These are phyloP conservation scores for Panurus biarmicus DNA, from an alignment of 2,113 vertebrate species.

Conservation along the genomic window DNA sequence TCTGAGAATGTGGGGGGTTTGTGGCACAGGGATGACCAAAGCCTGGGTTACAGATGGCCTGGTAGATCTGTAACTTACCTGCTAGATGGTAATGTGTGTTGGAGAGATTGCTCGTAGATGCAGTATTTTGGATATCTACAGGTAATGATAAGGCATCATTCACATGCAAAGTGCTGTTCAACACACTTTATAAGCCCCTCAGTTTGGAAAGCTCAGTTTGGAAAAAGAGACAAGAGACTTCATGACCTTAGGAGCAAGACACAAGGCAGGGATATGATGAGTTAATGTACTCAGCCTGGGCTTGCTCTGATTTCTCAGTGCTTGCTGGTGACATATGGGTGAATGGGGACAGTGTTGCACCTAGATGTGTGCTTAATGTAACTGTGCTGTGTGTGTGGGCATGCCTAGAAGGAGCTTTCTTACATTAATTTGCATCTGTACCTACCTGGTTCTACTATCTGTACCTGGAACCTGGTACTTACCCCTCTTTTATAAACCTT, in stretches of 20 bases:
- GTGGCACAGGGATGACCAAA: not conserved
- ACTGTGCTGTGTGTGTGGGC: not conserved
- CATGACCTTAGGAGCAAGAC: not conserved
- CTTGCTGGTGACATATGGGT: not conserved
- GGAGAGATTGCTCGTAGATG: not conserved
- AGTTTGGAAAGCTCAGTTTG: not conserved
- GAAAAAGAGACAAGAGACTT: not conserved
- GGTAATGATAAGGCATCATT: not conserved
- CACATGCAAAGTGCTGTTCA: not conserved
- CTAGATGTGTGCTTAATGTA: not conserved
- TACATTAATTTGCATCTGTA: not conserved
- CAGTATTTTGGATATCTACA: not conserved
- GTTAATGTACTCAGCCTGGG: not conserved
- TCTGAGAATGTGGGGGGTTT: not conserved
- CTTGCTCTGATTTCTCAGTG: not conserved
- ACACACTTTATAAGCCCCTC: not conserved
- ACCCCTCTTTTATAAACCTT: not conserved
- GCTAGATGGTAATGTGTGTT: accelerated
- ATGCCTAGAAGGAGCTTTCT: not conserved
- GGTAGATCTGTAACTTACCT: not conserved
- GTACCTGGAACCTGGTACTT: not conserved
- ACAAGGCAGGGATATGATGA: not conserved
- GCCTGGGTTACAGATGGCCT: not conserved
- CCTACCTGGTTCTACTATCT: not conserved
- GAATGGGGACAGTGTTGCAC: not conserved